Evolutionary conservation across 2,888 invertebrate genomes (phyloP).

Genomic region (Drosophila dives): DNA sequence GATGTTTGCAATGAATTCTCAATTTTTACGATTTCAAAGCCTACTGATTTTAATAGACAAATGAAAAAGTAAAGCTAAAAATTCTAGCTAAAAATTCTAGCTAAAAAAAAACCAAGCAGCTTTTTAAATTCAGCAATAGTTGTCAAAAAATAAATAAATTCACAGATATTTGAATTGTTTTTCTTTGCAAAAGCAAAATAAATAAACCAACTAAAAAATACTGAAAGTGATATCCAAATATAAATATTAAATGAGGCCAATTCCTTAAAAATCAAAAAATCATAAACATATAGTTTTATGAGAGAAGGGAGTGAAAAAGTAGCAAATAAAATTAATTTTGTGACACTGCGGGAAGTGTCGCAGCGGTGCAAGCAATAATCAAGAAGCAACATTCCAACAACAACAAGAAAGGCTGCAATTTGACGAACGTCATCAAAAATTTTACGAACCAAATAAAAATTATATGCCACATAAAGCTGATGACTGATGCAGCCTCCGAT

Average conservation of each 20-base stretch:
- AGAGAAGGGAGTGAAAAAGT: neutral
- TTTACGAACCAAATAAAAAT: conserved; percentile 79
- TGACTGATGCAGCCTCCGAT: conserved; percentile 70
- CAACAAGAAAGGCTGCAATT: conserved; percentile 58
- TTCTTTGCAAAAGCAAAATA: neutral
- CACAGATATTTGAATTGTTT: neutral
- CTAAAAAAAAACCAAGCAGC: no score
- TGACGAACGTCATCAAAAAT: conserved; percentile 82
- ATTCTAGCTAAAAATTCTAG: no score
- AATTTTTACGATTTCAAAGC: neutral
- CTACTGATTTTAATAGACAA: neutral
- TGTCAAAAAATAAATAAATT: neutral
- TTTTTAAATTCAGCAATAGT: neutral
- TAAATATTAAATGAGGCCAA: conserved; percentile 34
- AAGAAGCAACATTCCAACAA: conserved; percentile 11
- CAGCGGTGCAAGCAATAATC: conserved; percentile 15
- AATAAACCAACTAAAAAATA: neutral
- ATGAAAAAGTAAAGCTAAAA: no score
- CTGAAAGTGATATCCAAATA: conserved; percentile 5
- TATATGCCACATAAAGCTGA: conserved; percentile 81
- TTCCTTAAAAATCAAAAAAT: conserved; percentile 12
- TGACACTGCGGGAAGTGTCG: conserved; percentile 31
- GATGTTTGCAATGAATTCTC: neutral
- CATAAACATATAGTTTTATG: conserved; percentile 71
- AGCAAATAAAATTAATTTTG: conserved; percentile 41